phyloP scores from a whole-genome alignment of 2,113 vertebrate genomes.

The Pachycephala philippinensis region DNA sequence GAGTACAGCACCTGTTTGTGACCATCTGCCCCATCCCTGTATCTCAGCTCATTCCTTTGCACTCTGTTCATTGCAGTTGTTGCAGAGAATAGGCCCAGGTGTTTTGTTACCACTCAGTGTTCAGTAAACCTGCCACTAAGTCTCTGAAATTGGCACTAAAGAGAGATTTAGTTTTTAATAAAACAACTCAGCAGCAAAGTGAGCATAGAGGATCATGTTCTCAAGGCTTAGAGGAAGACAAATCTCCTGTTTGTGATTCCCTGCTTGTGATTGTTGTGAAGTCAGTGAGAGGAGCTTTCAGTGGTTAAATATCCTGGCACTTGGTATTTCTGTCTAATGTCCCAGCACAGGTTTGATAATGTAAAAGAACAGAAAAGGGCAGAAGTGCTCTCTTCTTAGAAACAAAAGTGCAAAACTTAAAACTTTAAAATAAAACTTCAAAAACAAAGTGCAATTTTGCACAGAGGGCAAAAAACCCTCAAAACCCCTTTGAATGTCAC shows the following conservation, averaged over 20 bases:
- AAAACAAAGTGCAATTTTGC: slow-evolving; percentile 54
- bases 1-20: neutral
- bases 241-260: neutral
- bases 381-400: neutral
- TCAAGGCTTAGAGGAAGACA: neutral
- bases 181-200: slow-evolving; percentile 69
- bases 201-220: slow-evolving; percentile 12
- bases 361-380: neutral
- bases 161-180: slow-evolving; percentile 34
- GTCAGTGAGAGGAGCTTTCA: slow-evolving; percentile 25
- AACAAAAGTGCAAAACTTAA: slow-evolving; percentile 16
- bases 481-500: slow-evolving; percentile 51
- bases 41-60: neutral
- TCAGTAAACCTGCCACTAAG: neutral
- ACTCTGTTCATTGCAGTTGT: neutral
- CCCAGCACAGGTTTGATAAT: slow-evolving; percentile 52
- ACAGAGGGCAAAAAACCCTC: slow-evolving; percentile 12
- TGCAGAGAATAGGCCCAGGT: neutral
- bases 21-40: neutral
- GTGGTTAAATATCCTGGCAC: slow-evolving; percentile 27
- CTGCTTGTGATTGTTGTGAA: slow-evolving; percentile 36
- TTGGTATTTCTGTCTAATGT: slow-evolving; percentile 30
- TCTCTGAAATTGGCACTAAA: neutral
- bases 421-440: neutral
- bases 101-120: neutral